Conservation (phyloP, 2,797 vertebrate genomes). For the Coregonus ussuriensis region DNA sequence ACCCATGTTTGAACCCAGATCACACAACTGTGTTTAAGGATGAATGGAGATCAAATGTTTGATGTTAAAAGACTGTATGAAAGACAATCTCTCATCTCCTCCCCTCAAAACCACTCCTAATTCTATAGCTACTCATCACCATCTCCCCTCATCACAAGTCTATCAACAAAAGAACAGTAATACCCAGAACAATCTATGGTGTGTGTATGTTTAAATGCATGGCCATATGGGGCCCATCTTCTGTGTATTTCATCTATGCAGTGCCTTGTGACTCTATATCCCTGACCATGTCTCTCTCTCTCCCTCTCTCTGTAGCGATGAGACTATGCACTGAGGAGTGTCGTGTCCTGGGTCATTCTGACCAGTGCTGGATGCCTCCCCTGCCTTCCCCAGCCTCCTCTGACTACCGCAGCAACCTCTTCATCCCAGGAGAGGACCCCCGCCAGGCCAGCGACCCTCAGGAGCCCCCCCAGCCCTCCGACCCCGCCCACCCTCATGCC, state of each 20-base stretch:
- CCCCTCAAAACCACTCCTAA: too few relatives aligned
- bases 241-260: not conserved
- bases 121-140: conserved; percentile 22
- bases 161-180: not conserved
- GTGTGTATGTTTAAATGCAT: not conserved
- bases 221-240: not conserved
- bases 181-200: not conserved
- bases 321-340: conserved; percentile 97
- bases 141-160: not conserved
- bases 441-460: conserved; percentile 49
- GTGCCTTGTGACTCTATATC: not conserved
- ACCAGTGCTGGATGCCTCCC: conserved; percentile 99
- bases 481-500: conserved; percentile 65
- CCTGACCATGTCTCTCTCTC: conserved; percentile 23
- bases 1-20: not conserved
- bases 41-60: not conserved
- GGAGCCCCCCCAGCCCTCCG: conserved; percentile 82
- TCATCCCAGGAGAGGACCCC: conserved; percentile 92
- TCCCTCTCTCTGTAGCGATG: conserved; percentile 78
- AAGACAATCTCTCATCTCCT: not conserved
- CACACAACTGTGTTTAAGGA: conserved; percentile 35
- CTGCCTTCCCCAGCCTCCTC: conserved; percentile 84
- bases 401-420: conserved; percentile 95
- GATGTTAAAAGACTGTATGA: conserved; percentile 22
- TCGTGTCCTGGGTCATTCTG: conserved; percentile 92